Percentiles rank a stretch among this genome's conserved stretches.
Conservation (phyloP, 2,113 vertebrate genomes). For the Tragelaphus imberbis region DNA sequence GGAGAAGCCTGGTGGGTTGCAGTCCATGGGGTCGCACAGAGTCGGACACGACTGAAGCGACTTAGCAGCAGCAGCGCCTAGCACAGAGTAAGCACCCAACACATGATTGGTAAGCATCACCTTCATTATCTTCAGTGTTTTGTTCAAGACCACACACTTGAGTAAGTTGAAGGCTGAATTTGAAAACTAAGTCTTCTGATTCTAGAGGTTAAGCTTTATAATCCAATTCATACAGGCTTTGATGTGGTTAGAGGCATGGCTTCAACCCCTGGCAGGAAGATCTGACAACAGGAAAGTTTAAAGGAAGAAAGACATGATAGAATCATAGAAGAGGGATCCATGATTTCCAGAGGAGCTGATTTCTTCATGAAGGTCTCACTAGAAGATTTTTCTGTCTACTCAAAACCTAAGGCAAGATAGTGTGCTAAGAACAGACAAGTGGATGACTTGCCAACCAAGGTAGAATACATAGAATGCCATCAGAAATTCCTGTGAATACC, state of each 20-base stretch:
- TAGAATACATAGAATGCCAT: not conserved
- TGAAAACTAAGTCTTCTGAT: not conserved
- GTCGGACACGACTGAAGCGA: no score
- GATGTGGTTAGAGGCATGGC: not conserved
- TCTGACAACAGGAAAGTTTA: not conserved
- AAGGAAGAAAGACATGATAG: not conserved
- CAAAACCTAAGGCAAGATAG: not conserved
- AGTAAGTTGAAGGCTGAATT: not conserved
- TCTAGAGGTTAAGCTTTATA: not conserved
- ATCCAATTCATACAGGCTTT: not conserved
- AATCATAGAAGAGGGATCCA: not conserved
- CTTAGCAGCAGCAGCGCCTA: no score
- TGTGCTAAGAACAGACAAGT: not conserved
- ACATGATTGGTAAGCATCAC: not conserved
- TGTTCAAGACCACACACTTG: not conserved
- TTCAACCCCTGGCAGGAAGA: not conserved
- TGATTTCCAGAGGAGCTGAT: not conserved
- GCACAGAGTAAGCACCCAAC: not conserved
- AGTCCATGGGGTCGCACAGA: no score
- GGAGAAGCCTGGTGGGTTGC: no score
- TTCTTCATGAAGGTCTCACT: not conserved
- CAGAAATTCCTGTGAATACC: not conserved
- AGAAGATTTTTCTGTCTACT: not conserved
- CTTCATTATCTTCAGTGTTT: not conserved
- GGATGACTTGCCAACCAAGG: not conserved